These are phyloP conservation scores for Piscicola geometra DNA, from an alignment of 2,888 invertebrate genomes.

Conservation along the genomic window DNA sequence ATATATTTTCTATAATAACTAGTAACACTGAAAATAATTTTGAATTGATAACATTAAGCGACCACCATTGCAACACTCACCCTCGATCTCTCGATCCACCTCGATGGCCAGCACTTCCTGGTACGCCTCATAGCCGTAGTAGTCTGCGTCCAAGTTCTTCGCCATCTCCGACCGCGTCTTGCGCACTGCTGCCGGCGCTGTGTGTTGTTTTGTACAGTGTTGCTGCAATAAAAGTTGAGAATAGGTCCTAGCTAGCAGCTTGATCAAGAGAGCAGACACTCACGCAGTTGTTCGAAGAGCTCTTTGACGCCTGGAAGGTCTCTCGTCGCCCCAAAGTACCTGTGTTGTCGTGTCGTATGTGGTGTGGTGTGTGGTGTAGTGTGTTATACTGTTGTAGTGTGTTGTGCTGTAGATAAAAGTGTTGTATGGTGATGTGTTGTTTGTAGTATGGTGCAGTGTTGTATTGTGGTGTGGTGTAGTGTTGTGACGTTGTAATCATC, in stretches of 20 bases:
- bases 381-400: no score
- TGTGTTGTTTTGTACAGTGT: no score
- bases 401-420: no score
- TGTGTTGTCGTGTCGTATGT: no score
- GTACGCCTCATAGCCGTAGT: constrained; percentile 78
- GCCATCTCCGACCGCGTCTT: constrained; percentile 92
- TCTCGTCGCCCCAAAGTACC: constrained; percentile 89
- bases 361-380: no score
- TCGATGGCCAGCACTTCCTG: neutral
- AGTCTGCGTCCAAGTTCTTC: constrained; percentile 96
- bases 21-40: neutral
- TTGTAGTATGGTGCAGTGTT: no score
- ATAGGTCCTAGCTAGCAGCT: no score
- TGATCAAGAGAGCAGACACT: constrained; percentile 38
- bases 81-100: neutral
- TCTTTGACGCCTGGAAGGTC: constrained; percentile 96
- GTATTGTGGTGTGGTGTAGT: no score
- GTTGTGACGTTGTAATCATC: no score
- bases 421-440: no score
- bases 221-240: no score
- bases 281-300: constrained; percentile 76
- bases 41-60: neutral
- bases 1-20: neutral
- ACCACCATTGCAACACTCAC: neutral
- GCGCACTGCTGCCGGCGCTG: constrained; percentile 74